phyloP scores from a whole-genome alignment of 2,113 vertebrate genomes.

The Phrynosoma blainvillii region DNA sequence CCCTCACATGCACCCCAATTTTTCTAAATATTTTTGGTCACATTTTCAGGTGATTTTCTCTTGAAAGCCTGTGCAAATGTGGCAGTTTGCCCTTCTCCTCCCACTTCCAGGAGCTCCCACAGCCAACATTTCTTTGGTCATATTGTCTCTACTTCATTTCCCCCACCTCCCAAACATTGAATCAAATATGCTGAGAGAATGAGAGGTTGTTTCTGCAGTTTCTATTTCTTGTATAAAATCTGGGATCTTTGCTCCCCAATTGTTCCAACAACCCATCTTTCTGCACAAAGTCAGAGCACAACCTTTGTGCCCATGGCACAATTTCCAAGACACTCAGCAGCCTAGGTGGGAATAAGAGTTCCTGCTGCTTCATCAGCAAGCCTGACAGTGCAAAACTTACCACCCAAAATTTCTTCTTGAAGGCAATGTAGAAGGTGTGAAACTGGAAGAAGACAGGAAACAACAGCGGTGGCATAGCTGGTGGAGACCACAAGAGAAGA shows the following conservation, averaged over 20 bases:
- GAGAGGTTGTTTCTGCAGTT: not conserved
- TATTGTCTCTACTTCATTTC: not conserved
- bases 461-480: slow-evolving; percentile 64
- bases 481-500: slow-evolving; percentile 9
- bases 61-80: too few species aligned
- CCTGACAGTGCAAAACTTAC: slow-evolving; percentile 39
- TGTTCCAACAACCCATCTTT: not conserved
- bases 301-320: not conserved
- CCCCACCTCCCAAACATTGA: too few species aligned
- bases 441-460: slow-evolving; percentile 63
- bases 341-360: not conserved
- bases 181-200: not conserved
- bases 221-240: not conserved
- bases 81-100: too few species aligned
- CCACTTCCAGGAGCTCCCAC: too few species aligned
- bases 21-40: too few species aligned
- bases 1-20: too few species aligned
- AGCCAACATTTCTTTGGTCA: too few species aligned
- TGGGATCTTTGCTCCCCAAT: not conserved
- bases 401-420: slow-evolving; percentile 56
- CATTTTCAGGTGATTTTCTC: too few species aligned
- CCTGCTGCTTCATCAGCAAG: not conserved
- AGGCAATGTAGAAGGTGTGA: slow-evolving; percentile 57
- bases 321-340: not conserved
- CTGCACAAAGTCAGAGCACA: not conserved